Base-by-base conservation (phyloP, 2,888 invertebrate species). In the Lasioglossum villosulum region DNA sequence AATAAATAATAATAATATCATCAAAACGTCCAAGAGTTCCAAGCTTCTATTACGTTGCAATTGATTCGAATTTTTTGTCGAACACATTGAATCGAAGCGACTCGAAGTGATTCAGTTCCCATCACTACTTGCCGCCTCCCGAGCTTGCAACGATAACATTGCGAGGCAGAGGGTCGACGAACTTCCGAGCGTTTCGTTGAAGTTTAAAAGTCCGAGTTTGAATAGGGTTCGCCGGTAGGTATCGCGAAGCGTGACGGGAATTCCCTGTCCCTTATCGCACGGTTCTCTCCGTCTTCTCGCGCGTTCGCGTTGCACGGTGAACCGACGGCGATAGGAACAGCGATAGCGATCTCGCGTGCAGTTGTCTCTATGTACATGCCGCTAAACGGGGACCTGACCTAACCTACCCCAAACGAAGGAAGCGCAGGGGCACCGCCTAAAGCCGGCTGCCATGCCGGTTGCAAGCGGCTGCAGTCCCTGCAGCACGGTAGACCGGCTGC, bases 391-490 rank as follows among this genome's bases (percentile, higher is more conserved):
- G 71, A 86, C 88, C 89, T 89, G 71, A 88, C 88, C 89, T 89
- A 92, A 90, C 89, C 91, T 88, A 86, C 84, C 90, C 84, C 90
- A 83, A 88, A 87, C 68, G 68, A 10, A 12, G 10, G 37, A 4
- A 23, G 1, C 72, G 79, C 79, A 73, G 71, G 86, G 86, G 80
- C 86, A 84, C 80, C 88, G 89, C 89, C 90, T 89, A 90, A 39
- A 86, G 63, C 82, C 83, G 63, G 30, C 63, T 30, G 63, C 27
- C 27, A 12, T 30, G 30, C 27, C 27, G 27, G 59, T 12, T 27
- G 59, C 63, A 30, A 16, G 30, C 30, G 30, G 30, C 30, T 63
- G 63, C 63, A 63, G 63, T 80, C 70, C 37, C 80, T 42, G 74
- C 83, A 75, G 88, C 70, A 30, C 59, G 66, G 70, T 76, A 80